Percentiles rank a stretch among this genome's conserved stretches.
Conservation (phyloP, 2,797 vertebrate species). For the Chelon labrosus region DNA sequence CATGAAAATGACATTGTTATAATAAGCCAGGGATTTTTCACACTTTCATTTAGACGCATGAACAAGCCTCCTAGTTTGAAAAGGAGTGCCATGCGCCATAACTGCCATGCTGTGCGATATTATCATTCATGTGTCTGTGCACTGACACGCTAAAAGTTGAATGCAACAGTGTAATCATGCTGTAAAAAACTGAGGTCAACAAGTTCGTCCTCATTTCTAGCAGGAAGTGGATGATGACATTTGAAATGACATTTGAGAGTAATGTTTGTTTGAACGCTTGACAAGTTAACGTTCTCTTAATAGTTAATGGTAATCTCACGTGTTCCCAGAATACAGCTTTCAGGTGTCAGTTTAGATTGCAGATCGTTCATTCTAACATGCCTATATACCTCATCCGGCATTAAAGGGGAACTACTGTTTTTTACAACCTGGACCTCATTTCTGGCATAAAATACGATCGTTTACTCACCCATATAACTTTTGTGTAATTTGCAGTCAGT, state of each 20-base stretch:
- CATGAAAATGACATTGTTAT: constrained; percentile 13
- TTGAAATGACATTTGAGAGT: not conserved
- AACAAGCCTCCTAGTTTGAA: no score
- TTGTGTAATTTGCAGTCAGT: no score
- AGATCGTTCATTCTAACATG: no score
- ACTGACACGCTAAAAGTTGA: not conserved
- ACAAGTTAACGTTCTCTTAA: not conserved
- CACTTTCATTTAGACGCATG: not conserved
- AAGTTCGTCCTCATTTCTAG: not conserved
- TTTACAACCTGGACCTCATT: no score
- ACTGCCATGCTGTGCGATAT: not conserved
- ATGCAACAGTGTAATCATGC: not conserved
- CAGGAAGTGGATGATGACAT: not conserved
- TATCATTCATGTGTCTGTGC: not conserved
- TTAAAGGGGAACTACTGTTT: no score
- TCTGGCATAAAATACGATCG: no score
- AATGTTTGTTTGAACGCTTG: constrained; percentile 1
- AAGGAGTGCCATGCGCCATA: no score
- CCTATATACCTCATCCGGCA: no score
- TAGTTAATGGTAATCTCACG: no score
- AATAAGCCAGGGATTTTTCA: constrained; percentile 6
- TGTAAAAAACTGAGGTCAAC: not conserved
- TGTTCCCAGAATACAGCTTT: no score
- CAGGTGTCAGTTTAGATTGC: no score
- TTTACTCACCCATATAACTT: no score